Percentiles rank a stretch among this genome's conserved stretches.
These are phyloP conservation scores for Chrysochloris asiatica DNA, from an alignment of 2,113 vertebrate species.

Conservation along the genomic window DNA sequence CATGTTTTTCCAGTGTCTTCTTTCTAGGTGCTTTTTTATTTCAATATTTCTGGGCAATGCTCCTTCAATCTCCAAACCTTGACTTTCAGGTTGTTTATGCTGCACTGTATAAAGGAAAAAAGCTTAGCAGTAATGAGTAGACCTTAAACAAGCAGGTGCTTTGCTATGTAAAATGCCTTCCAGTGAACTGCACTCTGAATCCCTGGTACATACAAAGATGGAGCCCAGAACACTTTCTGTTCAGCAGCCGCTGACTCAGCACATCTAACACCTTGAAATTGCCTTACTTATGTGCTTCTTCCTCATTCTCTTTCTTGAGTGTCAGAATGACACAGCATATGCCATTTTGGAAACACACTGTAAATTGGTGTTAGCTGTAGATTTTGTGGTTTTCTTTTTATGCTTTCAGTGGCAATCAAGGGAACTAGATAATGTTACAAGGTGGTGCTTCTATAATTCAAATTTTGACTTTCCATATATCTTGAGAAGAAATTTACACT, in stretches of 20 bases:
- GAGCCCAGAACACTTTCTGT: neutral
- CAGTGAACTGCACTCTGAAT: neutral
- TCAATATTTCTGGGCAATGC: neutral
- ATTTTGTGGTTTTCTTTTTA: constrained; percentile 12
- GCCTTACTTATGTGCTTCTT: neutral
- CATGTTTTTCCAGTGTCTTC: neutral
- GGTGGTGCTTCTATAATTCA: constrained; percentile 10
- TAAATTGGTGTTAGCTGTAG: neutral
- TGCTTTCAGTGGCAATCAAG: constrained; percentile 35
- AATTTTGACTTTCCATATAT: constrained; percentile 17
- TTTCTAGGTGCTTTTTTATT: constrained; percentile 1
- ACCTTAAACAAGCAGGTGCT: neutral
- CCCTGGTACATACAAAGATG: neutral
- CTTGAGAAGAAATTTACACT: neutral
- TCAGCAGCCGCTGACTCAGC: constrained; percentile 3
- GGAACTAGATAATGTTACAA: neutral
- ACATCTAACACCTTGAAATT: neutral
- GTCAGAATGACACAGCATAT: neutral
- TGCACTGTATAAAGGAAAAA: neutral
- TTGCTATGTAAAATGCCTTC: constrained; percentile 1
- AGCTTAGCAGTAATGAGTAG: neutral
- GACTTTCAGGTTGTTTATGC: constrained; percentile 10
- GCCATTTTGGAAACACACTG: neutral
- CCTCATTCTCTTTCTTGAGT: neutral
- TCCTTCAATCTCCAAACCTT: neutral